A percentile compares a stretch with the other conserved stretches of the same genome.
phyloP scores from a whole-genome alignment of 2,797 vertebrate genomes.

The Xiphophorus birchmanni region DNA sequence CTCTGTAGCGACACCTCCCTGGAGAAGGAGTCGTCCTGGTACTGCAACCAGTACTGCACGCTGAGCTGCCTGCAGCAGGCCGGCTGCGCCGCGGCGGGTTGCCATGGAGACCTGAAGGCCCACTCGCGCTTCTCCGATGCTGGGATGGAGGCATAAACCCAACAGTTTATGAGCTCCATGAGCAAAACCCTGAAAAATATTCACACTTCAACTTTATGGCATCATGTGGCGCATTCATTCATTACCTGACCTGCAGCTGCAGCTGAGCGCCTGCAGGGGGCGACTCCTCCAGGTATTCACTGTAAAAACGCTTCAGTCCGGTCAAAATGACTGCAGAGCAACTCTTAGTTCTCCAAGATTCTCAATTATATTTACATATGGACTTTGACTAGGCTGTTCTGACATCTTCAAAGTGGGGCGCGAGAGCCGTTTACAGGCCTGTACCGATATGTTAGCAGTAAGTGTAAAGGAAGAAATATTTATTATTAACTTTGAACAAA shows the following conservation, averaged over 20 bases:
- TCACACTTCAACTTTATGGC: neutral
- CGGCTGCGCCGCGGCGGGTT: neutral
- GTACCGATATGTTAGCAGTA: neutral
- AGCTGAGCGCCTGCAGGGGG: neutral
- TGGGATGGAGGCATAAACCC: conserved; percentile 8
- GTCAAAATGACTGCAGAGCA: neutral
- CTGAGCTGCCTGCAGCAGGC: conserved; percentile 46
- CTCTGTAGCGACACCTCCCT: conserved; percentile 43
- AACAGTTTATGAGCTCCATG: neutral
- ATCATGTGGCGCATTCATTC: neutral
- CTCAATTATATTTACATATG: neutral
- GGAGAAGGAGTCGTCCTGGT: conserved; percentile 60
- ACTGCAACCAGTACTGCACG: conserved; percentile 79
- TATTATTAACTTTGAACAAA: no score
- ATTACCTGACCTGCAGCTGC: neutral
- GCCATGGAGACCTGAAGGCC: neutral
- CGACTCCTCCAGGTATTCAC: neutral
- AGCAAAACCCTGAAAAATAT: neutral
- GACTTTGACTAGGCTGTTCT: neutral
- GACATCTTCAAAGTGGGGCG: neutral
- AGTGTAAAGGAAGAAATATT: no score
- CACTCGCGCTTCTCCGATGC: neutral
- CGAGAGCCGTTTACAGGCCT: no score
- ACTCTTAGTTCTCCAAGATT: neutral
- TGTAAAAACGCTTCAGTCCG: neutral